Evolutionary conservation across 1,140 invertebrate genomes (phyloP), one percentile per base, ranked within the genome.

Genomic region (Adelges cooleyi): DNA sequence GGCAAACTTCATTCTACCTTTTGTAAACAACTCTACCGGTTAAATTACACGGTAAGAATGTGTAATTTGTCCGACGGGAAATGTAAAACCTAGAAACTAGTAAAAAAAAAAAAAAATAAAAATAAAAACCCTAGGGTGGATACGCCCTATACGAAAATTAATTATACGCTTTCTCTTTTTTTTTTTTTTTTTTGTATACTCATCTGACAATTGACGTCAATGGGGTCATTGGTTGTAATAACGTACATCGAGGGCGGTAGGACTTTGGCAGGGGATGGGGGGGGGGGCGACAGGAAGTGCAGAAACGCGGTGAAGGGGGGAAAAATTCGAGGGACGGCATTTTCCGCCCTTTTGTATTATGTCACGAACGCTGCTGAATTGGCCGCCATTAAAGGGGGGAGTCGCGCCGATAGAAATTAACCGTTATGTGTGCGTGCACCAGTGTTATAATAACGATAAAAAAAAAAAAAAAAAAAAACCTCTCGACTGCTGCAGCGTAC

Each of bases 141-240:
- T 40, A 62, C 56, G 56, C 56, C 56, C 56, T 62, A n/a, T n/a
- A 48, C 56, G 56, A 62, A 62, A 62, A 62, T 62, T 62, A 62
- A 62, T 62, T 62, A 62, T 62, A 62, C 56, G 56, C 29, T 62
- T 62, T 62, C 56, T 18, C 56, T 62, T 62, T 46, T 46, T 50
- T 2, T 27, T 9, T 27, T 8, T 27, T 56, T 62, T 48, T 11
- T 53, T 53, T 38, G 6, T 13, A 20, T 46, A 62, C 56, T 62
- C 56, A 33, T 48, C 42, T 62, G 56, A 62, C 56, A 62, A 62
- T 62, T 62, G 56, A 62, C 56, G 56, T 62, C 56, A 33, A 62
- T 62, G 56, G 56, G 56, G 42, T 62, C 56, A 62, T 27, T 25
- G 56, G 40, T 62, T 62, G 46, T 62, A 62, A 62, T 46, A 62